A percentile compares a stretch with the other conserved stretches of the same genome.
These are phyloP conservation scores for Neotoma lepida DNA, from an alignment of 2,113 vertebrate genomes.

Conservation along the genomic window DNA sequence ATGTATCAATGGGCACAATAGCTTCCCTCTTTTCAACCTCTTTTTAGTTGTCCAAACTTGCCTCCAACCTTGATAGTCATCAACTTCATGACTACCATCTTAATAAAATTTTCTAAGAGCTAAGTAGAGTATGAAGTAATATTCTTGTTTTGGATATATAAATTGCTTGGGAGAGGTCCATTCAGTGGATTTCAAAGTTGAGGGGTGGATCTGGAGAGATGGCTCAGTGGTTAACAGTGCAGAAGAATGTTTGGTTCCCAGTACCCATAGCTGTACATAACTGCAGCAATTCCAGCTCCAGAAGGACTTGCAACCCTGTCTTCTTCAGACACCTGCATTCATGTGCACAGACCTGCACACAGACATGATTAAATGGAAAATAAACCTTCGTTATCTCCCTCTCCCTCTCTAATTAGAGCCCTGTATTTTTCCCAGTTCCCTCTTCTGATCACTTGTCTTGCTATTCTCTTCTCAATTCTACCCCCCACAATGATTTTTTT, in stretches of 20 bases:
- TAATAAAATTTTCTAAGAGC: slow-evolving; percentile 40
- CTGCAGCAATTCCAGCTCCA: neutral
- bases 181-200: neutral
- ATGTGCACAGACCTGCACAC: neutral
- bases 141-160: neutral
- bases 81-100: neutral
- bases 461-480: neutral
- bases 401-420: neutral
- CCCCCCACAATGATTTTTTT: neutral
- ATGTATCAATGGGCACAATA: neutral
- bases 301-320: too few relatives aligned
- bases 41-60: slow-evolving; percentile 12
- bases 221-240: neutral
- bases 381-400: neutral
- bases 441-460: neutral
- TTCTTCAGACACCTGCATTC: too few relatives aligned
- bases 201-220: neutral
- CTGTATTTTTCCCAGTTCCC: neutral
- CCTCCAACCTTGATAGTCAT: slow-evolving; percentile 22
- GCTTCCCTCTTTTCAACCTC: neutral
- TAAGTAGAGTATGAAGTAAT: neutral
- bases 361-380: neutral
- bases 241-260: neutral
- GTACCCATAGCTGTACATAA: neutral
- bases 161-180: neutral